These are phyloP conservation scores for Corythoichthys intestinalis DNA, from an alignment of 2,113 vertebrate genomes.

Conservation along the genomic window DNA sequence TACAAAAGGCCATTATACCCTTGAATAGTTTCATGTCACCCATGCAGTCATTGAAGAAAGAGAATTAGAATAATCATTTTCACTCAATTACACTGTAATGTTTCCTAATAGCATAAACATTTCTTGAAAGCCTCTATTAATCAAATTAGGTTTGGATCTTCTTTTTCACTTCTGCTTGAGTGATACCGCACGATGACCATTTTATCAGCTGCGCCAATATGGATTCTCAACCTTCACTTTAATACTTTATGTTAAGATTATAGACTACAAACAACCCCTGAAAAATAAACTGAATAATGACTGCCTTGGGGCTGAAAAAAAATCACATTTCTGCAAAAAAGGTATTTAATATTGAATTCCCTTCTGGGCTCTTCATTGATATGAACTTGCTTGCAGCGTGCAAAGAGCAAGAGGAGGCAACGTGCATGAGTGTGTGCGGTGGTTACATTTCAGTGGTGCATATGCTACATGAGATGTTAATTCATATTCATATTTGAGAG, in stretches of 20 bases:
- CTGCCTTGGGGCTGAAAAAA: not conserved
- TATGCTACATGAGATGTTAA: not conserved
- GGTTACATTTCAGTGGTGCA: not conserved
- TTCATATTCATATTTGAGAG: constrained; percentile 7
- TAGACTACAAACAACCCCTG: not conserved
- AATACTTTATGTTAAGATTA: not conserved
- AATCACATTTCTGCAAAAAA: constrained; percentile 1
- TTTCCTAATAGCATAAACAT: not conserved
- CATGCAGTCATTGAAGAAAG: not conserved
- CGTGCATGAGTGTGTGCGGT: not conserved
- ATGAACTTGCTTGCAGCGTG: constrained; percentile 1
- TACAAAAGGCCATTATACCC: constrained; percentile 2
- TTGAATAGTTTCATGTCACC: not conserved
- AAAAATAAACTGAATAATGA: constrained; percentile 1
- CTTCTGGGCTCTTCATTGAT: constrained; percentile 3
- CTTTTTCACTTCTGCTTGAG: not conserved
- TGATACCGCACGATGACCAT: not conserved
- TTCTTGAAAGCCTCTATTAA: not conserved
- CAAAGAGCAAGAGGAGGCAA: not conserved
- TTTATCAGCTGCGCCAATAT: not conserved
- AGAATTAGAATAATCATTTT: constrained; percentile 2
- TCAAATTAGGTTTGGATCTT: not conserved
- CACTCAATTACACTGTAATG: constrained; percentile 2
- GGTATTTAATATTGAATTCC: constrained; percentile 7
- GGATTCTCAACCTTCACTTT: not conserved